Evolutionary conservation across 1,140 invertebrate genomes (phyloP), one percentile per base, ranked within the genome.

Genomic region (Anastatus disparis): DNA sequence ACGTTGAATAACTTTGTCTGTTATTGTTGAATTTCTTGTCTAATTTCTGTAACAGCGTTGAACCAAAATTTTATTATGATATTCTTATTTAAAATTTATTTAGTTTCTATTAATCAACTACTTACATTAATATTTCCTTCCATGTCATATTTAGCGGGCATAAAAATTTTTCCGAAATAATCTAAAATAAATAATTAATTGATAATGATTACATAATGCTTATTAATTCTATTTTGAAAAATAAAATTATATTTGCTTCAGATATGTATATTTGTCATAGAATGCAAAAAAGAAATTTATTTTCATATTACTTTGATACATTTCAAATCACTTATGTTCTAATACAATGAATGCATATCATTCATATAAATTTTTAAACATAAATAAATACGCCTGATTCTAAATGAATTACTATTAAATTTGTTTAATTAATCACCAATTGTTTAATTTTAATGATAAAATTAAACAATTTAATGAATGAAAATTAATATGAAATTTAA

Each of bases 121-220:
- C 86, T 89, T 87, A 93, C 92, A 77, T 90, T 87, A 76, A 93
- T 89, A 81, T 93, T 93, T 76, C 89, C 89, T 81, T 89, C 88
- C 87, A 94, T 91, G 76, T 93, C 92, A 83, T 89, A 88, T 77
- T 89, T 91, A 22, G 93, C 88, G 13, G 91, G 90, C 44, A 89
- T 86, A 79, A 93, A 93, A 3, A 91, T 81, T 83, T 89, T 92
- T 67, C 92, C 92, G 79, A 93, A 89, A 78, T 88, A 87, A 77
- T 92, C 92, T 93, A 83, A 40, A 17, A 50, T 10, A 9, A n/a
- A 52, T 26, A 10, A 22, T 26, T 27, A 44, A 27, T 26, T 59
- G 4, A 20, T 29, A 44, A 46, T 29, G 6, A 29, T 24, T 42
- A n/a, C n/a, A n/a, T n/a, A n/a, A n/a, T n/a, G n/a, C n/a, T n/a